Evolutionary conservation across 2,797 vertebrate species (phyloP), one percentile per base, ranked within the genome.

Genomic region (Botia almorhae): DNA sequence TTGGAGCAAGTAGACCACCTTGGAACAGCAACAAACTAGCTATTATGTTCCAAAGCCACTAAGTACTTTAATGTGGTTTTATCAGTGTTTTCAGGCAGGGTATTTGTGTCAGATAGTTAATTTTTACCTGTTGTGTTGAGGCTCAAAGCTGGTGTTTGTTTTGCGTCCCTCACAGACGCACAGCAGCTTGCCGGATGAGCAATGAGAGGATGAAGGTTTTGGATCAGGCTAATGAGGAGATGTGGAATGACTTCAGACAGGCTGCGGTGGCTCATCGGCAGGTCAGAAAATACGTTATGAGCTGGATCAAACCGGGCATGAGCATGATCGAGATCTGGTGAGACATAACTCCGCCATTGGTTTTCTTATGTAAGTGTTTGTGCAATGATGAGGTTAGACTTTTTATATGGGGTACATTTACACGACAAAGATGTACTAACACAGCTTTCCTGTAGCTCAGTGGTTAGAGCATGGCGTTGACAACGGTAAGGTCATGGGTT

Each of bases 241-340:
- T 98, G 86, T 99, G 98, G 98, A 96, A 93, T 73, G 98, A 99
- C 88, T 99, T 99, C 90, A 94, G 97, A 88, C 96, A 99, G 90
- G 98, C 98, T 4, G 98, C 96, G 0, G 97, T 98, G 92, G 98
- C 97, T 39, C 98, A 99, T 87, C 94, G 98, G 85, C 98, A 99
- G 93, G 98, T 99, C 88, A 95, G 98, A 83, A 93, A 95, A 82
- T 98, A 99, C 0, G 96, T 99, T 81, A 96, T 90, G 94, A 98
- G 95, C 92, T 99, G 96, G 96, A 96, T 99, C 91, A 95, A 97
- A 91, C 98, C 98, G 4, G 98, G 98, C 84, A 94, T 99, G 96
- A 94, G 96, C 67, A 99, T 99, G 98, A 99, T 98, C 85, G 98
- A 99, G 91, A 99, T 99, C 89, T 99, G 98, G 98, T 99, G 91